Conservation (phyloP, 2,797 vertebrate species). For the Gallinago solitaria region DNA sequence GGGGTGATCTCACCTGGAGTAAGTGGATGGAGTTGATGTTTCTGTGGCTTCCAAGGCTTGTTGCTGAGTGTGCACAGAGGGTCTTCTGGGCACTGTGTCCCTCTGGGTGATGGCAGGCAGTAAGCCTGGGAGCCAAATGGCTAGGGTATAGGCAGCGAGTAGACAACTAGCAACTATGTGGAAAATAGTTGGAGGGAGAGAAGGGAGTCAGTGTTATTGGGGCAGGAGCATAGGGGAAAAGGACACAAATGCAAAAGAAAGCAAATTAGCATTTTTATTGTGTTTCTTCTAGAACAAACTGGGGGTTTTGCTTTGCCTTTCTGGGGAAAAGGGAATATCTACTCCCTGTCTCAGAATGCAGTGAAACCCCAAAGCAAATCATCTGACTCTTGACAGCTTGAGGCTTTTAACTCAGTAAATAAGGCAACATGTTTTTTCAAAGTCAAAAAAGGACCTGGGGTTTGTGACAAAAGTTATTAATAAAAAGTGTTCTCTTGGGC, state of each 20-base stretch:
- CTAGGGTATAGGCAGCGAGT: not conserved
- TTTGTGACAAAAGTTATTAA: slow-evolving; percentile 25
- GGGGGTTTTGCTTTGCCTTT: not conserved
- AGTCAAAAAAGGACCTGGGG: not conserved
- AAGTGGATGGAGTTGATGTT: not conserved
- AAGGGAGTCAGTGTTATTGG: not conserved
- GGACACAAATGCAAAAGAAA: not conserved
- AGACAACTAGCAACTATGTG: not conserved
- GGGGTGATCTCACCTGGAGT: not conserved
- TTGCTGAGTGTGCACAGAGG: not conserved
- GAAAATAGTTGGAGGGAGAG: not conserved
- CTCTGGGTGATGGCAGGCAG: not conserved
- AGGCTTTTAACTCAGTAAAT: slow-evolving; percentile 11
- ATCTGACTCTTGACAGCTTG: not conserved
- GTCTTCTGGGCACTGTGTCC: not conserved
- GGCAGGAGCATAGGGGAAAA: not conserved
- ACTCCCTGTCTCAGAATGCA: not conserved
- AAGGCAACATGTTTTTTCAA: not conserved
- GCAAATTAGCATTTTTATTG: not conserved
- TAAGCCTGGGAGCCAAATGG: not conserved
- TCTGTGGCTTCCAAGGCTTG: not conserved
- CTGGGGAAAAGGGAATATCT: not conserved
- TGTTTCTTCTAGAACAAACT: not conserved
- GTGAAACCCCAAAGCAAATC: not conserved
- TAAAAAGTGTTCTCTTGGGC: slow-evolving; percentile 1